A percentile compares a stretch with the other conserved stretches of the same genome.
phyloP scores from a whole-genome alignment of 2,113 vertebrate species.

The Notarius quadriscutis region DNA sequence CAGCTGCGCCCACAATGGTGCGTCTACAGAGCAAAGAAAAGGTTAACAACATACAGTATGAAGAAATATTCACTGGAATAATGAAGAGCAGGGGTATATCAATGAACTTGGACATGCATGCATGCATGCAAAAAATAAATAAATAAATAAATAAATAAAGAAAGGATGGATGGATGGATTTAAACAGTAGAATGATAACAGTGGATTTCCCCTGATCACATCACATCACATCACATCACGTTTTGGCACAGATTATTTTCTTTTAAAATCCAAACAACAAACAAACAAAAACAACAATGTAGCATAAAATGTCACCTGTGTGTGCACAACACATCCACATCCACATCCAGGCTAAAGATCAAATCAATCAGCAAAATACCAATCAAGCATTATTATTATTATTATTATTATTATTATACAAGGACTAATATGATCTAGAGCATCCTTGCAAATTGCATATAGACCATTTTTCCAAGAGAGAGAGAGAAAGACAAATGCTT shows the following conservation, averaged over 20 bases:
- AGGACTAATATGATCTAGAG: not conserved
- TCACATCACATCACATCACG: too few relatives aligned
- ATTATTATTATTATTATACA: not conserved
- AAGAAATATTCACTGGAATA: constrained; percentile 35
- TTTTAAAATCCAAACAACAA: not conserved
- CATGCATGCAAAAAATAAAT: not conserved
- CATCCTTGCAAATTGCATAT: not conserved
- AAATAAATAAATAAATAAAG: not conserved
- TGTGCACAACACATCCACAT: not conserved
- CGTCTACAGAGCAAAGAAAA: not conserved
- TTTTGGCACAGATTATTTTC: not conserved
- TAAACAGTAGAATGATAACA: not conserved
- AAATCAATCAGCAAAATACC: not conserved
- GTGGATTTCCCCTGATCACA: not conserved
- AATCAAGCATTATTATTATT: not conserved
- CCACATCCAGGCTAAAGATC: not conserved
- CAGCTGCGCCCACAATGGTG: constrained; percentile 37
- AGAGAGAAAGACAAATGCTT: not conserved
- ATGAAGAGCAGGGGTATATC: not conserved
- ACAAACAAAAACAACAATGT: not conserved
- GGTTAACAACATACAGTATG: not conserved
- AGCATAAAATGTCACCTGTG: not conserved
- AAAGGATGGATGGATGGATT: not conserved
- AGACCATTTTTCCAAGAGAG: not conserved
- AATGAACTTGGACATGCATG: not conserved